Base-by-base conservation (phyloP, 2,113 vertebrate genomes). In the Phalacrocorax brasilianus region DNA sequence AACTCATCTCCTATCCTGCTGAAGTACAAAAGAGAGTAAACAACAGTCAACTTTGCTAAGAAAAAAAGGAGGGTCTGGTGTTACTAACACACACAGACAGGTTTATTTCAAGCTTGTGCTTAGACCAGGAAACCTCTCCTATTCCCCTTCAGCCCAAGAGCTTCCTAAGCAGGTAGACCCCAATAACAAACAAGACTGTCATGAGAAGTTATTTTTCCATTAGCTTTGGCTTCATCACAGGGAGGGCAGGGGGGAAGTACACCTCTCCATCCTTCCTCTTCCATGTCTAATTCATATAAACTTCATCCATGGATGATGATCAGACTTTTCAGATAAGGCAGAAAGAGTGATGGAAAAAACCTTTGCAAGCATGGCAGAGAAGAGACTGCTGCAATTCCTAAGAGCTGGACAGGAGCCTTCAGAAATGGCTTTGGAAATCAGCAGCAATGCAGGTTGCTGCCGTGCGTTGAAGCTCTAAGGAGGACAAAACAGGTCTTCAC, bases 161-260 rank as follows among this genome's bases (percentile, higher is more conserved):
- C n/a, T 77, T 87, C 32, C 76, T 53, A 77, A 62, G 45, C 35
- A 89, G 16, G 66, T 11, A 89, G 40, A 26, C 3, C 19, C 27
- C 30, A 68, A 23, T 17, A 95, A 67, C 47, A 66, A 86, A 70
- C 4, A 56, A 30, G 30, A 78, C 2, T 1, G 45, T 38, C 21
- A 65, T 53, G 27, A 79, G 8, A 77, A 85, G 38, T 63, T 92
- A 5, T 56, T 77, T 52, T 63, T 59, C 61, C 66, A 44, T 55
- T 85, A 74, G 28, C 32, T 89, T 11, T 53, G 17, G 33, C 33
- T 89, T 87, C 18, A 49, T 42, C n/a, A 84, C 2, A 18, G 32
- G 14, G 13, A 24, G 20, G 3, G 5, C 4, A 5, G 8, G 3
- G 1, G 6, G 12, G 6, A 23, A 8, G 8, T 53, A 65, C 16